phyloP scores from a whole-genome alignment of 1,140 invertebrate species.

The Pseudoatta argentina region DNA sequence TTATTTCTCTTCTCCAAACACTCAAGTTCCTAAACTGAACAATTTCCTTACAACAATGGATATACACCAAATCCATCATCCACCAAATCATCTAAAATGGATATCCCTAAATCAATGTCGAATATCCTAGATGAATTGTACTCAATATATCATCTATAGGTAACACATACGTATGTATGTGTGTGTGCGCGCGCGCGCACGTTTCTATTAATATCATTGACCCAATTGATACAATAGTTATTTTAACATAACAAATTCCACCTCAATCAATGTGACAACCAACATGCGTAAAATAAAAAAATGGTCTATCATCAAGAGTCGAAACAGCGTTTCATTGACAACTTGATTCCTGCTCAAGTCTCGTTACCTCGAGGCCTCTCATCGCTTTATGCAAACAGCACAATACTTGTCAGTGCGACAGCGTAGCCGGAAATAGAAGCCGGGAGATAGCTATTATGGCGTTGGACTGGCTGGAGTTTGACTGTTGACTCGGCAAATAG shows the following conservation, averaged over 20 bases:
- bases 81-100: not conserved
- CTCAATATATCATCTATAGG: no score
- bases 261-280: not conserved
- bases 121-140: not conserved
- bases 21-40: not conserved
- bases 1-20: not conserved
- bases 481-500: constrained; percentile 77
- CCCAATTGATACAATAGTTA: not conserved
- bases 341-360: constrained; percentile 69
- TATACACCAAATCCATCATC: not conserved
- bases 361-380: constrained; percentile 74
- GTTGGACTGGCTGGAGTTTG: constrained; percentile 54
- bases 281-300: constrained; percentile 39
- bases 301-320: constrained; percentile 10
- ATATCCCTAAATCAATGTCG: not conserved
- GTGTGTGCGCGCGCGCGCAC: not conserved
- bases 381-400: constrained; percentile 76
- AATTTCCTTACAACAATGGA: not conserved
- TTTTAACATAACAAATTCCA: not conserved
- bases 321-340: constrained; percentile 73
- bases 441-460: constrained; percentile 73
- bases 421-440: constrained; percentile 74
- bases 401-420: constrained; percentile 76
- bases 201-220: not conserved
- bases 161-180: not conserved